A percentile compares a stretch with the other conserved stretches of the same genome.
Conservation (phyloP, 2,113 vertebrate species). For the Sylvilagus bachmani region DNA sequence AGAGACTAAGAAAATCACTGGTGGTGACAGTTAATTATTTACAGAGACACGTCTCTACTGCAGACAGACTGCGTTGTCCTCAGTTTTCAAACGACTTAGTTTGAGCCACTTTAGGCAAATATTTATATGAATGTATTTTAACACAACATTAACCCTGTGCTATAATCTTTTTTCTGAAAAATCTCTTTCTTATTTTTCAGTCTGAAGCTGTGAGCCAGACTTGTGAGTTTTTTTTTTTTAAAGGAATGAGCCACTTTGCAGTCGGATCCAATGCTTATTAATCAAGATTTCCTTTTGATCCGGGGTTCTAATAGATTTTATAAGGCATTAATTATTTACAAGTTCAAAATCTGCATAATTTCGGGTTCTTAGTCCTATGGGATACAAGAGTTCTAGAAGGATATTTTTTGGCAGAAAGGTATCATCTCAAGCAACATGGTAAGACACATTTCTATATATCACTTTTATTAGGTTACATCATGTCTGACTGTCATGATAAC, state of each 20-base stretch:
- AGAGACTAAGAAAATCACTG: constrained; percentile 37
- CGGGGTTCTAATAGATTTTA: not conserved
- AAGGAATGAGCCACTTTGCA: constrained; percentile 36
- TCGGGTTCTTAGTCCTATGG: constrained; percentile 15
- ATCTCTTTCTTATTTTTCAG: constrained; percentile 63
- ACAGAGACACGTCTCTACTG: constrained; percentile 15
- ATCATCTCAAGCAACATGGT: constrained; percentile 29
- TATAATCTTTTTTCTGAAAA: constrained; percentile 26
- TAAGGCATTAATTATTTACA: constrained; percentile 22
- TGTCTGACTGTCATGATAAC: constrained; percentile 62
- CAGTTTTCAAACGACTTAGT: constrained; percentile 56
- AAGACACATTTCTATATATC: constrained; percentile 27
- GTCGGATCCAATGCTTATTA: constrained; percentile 31
- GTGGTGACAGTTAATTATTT: constrained; percentile 22
- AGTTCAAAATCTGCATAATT: constrained; percentile 24
- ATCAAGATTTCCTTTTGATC: constrained; percentile 48
- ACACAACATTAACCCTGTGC: constrained; percentile 62
- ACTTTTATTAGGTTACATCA: constrained; percentile 59
- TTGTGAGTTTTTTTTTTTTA: not conserved
- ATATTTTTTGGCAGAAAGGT: constrained; percentile 33
- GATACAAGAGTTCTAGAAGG: constrained; percentile 12
- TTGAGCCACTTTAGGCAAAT: not conserved
- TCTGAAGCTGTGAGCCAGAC: constrained; percentile 52
- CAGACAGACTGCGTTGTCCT: constrained; percentile 34
- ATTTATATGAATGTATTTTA: constrained; percentile 62